Base-by-base conservation (phyloP, 2,113 vertebrate genomes). In the Hippocampus guttulatus region DNA sequence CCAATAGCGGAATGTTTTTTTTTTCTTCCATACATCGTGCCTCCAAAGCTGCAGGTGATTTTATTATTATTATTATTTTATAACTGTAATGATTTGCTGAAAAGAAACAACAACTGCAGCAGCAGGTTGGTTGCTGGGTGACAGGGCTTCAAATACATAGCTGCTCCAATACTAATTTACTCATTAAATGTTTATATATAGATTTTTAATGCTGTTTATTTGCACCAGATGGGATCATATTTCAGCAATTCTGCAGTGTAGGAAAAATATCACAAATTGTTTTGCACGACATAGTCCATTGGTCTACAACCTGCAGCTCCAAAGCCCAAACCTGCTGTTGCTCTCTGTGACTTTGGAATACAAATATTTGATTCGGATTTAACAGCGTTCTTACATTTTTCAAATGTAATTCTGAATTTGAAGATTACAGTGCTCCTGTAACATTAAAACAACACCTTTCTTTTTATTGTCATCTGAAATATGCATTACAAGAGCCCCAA, bases 81-180 rank as follows among this genome's bases (percentile, higher is more conserved):
- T 63, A 25, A 38, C 58, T 45, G 69, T 55, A 71, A 72, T 68
- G 60, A 70, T 27, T 68, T 27, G 51, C 62, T 78, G 76, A 71
- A 77, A 75, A 61, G 27, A 15, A 33, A 30, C 27, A 16, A 30
- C 27, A 16, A 33, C 27, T 0, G 58, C 41, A 9, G 11, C 69
- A 67, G 14, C 68, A 67, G 79, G 77, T 79, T 72, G 76, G 73
- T 75, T 70, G 71, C 73, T 67, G 67, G 77, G 69, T 73, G 76
- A 73, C 8, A 5, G 70, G 62, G 62, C 54, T 43, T 79, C 64
- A 82, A 70, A 72, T n/a, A 64, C 20, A 62, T 9, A 55, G 21
- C 52, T 11, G 52, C 52, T 23, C 8, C 20, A n/a, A 23, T 11
- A 16, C 58, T 8, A 16, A 16, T 33, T 61, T 61, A 61, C 27